Percentiles rank a stretch among this genome's conserved stretches.
Evolutionary conservation across 2,113 vertebrate species (phyloP).

Genomic region (Corythaixoides concolor): DNA sequence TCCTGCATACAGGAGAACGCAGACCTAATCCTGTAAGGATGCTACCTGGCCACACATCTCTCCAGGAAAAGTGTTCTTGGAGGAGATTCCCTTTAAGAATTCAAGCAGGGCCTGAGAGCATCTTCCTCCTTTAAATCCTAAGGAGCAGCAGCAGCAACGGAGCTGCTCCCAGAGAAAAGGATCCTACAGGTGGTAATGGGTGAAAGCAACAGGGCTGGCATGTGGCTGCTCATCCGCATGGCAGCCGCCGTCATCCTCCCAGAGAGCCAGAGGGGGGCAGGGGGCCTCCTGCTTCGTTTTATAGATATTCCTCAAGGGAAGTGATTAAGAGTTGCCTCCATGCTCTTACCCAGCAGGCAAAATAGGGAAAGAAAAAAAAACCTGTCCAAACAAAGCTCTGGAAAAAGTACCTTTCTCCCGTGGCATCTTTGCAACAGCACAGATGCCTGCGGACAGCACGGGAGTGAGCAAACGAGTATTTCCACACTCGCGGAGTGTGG

Average conservation of each 20-base stretch:
- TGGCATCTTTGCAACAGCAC: not conserved
- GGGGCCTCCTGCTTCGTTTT: not conserved
- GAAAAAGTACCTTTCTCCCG: not conserved
- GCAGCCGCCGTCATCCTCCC: fast-evolving
- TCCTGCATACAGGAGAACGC: not conserved
- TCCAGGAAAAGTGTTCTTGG: not conserved
- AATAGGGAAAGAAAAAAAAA: not conserved
- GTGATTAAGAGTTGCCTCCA: not conserved
- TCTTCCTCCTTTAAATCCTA: not conserved
- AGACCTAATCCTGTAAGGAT: not conserved
- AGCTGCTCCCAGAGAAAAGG: not conserved
- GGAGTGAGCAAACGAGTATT: not conserved
- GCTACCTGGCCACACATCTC: not conserved
- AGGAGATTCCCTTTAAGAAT: not conserved
- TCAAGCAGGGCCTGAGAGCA: not conserved
- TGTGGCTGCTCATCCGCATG: not conserved
- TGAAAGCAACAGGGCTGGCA: not conserved
- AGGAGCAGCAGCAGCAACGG: not conserved
- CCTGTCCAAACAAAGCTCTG: not conserved
- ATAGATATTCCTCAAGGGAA: not conserved
- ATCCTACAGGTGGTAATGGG: not conserved
- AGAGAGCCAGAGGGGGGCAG: not conserved
- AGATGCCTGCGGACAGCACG: no score
- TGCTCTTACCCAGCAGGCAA: not conserved
- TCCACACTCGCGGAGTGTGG: not conserved